Evolutionary conservation across 2,888 invertebrate genomes (phyloP), one percentile per base, ranked within the genome.

Genomic region (Agrotis clavis): DNA sequence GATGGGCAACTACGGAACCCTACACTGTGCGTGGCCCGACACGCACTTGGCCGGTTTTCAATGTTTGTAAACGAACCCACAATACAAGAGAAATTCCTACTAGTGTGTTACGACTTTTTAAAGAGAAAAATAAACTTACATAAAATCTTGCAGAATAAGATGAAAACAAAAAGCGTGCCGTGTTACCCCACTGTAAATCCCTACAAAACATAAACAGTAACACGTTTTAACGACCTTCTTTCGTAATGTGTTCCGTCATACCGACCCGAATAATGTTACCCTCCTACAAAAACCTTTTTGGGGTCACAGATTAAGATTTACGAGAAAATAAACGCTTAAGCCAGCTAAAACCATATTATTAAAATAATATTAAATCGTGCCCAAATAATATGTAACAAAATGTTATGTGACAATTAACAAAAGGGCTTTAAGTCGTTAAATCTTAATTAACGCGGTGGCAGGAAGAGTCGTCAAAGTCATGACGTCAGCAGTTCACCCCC

Each of bases 401-500:
- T 83, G 79, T 89, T 86, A 90, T 89, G 89, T 82, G 87, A 88
- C 86, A 88, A 87, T 90, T 86, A 89, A 89, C 89, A 87, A 90
- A 92, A 89, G 87, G 91, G 90, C 81, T 88, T 85, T 81, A 67
- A 83, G 89, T 90, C 92, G 89, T 92, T 92, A 92, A 92, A 93
- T 93, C 91, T 90, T 94, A 92, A 94, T 94, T 92, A 92, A 90
- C 87, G 85, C 83, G 75, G 85, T 89, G 87, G 88, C 87, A 85
- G 88, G 87, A 82, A 84, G 77, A 84, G 86, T 89, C 90, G 88
- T 92, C 91, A 91, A 87, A 86, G 74, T 81, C 66, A 79, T 93
- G 91, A 92, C 92, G 90, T 92, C 84, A 90, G 86, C 88, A 74
- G 79, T 79, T 86, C 74, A 78, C 85, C 82, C 82, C 74, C 74